Conservation (phyloP, 2,797 vertebrate genomes). For the Amazona ochrocephala region DNA sequence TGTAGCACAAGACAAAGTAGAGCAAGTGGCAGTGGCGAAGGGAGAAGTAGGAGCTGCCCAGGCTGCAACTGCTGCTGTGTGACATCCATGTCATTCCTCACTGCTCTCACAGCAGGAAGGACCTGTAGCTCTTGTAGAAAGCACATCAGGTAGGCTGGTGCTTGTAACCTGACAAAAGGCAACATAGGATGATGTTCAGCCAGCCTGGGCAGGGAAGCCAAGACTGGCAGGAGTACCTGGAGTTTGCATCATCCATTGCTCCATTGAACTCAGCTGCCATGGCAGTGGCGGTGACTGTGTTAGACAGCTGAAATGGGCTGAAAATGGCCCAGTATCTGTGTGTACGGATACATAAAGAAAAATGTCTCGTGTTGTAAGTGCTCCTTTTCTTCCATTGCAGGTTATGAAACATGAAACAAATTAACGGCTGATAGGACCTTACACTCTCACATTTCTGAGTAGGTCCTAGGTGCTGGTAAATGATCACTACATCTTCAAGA, state of each 20-base stretch:
- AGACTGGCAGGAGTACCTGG: background rate
- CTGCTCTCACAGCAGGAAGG: background rate
- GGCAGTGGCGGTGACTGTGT: background rate
- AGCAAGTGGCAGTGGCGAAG: background rate
- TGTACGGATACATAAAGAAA: background rate
- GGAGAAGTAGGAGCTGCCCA: background rate
- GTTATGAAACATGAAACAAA: background rate
- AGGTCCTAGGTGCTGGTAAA: background rate
- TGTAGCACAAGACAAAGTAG: background rate
- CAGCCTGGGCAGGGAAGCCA: background rate
- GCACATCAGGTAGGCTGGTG: background rate
- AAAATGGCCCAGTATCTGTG: background rate
- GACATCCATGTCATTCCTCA: background rate
- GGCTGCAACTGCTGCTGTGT: background rate
- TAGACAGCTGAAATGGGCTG: background rate
- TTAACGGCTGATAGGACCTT: background rate
- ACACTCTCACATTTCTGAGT: background rate
- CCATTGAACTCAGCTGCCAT: rapidly evolving
- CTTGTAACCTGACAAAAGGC: background rate
- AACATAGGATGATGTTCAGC: background rate
- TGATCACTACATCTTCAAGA: background rate
- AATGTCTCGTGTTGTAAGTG: background rate
- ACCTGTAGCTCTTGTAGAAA: background rate
- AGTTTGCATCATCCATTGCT: background rate
- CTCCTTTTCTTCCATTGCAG: background rate